Conservation (phyloP, 2,888 invertebrate genomes). For the Lysandra bellargus region DNA sequence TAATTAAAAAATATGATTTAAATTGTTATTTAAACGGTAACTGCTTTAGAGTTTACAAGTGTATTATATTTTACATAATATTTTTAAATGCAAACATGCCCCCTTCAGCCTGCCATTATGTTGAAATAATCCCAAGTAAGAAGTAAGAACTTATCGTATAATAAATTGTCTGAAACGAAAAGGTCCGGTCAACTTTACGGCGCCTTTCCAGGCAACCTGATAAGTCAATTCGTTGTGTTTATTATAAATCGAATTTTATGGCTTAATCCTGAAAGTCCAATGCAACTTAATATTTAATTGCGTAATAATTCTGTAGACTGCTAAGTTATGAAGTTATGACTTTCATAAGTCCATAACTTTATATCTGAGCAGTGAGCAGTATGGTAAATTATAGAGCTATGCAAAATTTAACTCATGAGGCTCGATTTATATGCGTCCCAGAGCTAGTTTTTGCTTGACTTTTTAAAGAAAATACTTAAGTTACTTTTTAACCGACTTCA, state of each 20-base stretch:
- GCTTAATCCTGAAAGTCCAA: background rate
- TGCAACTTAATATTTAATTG: conserved; percentile 22
- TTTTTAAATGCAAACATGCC: background rate
- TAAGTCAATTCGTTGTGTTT: conserved; percentile 17
- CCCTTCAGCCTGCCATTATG: background rate
- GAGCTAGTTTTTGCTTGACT: no score
- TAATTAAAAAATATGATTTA: no score
- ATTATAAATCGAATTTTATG: background rate
- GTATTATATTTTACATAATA: background rate
- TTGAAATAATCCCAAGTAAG: background rate
- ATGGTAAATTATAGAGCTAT: background rate
- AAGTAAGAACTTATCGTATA: conserved; percentile 9
- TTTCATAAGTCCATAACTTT: background rate
- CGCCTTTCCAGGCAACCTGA: conserved; percentile 20
- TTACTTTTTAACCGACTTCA: no score
- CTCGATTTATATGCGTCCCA: no score
- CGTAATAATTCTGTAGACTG: conserved; percentile 3
- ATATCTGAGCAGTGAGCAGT: background rate
- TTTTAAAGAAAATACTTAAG: no score
- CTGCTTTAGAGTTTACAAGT: no score
- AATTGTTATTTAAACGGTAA: no score
- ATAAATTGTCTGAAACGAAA: background rate
- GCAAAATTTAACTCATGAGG: background rate
- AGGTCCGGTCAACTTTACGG: conserved; percentile 5
- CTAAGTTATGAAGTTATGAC: background rate